Evolutionary conservation across 2,888 invertebrate species (phyloP).

Genomic region (Plagodis dolabraria): DNA sequence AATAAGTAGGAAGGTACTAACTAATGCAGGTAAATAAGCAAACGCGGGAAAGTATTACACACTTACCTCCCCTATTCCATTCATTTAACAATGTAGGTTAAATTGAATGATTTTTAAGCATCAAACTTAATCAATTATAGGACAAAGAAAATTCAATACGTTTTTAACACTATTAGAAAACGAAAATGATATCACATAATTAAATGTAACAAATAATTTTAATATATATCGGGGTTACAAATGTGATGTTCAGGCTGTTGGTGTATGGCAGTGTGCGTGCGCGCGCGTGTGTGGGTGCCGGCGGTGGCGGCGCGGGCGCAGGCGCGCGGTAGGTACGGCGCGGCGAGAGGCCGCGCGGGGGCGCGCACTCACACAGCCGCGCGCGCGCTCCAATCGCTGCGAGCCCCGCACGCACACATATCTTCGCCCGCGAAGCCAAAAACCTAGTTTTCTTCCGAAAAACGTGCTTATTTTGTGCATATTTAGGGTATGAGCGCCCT

Average conservation of each 20-base stretch:
- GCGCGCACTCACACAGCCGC: conserved; percentile 63
- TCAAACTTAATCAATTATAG: conserved; percentile 1
- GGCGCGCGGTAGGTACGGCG: conserved; percentile 49
- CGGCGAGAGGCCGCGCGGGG: conserved; percentile 70
- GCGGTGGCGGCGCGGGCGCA: conserved; percentile 50
- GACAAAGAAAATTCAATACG: conserved; percentile 2
- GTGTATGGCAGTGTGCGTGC: conserved; percentile 32
- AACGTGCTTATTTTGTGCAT: conserved; percentile 67
- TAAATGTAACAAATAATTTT: conserved; percentile 1
- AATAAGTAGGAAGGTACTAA: too few relatives aligned
- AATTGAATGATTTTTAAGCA: too few relatives aligned
- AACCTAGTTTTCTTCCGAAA: conserved; percentile 66
- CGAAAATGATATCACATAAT: too few relatives aligned
- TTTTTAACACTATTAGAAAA: too few relatives aligned
- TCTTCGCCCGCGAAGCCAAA: conserved; percentile 52
- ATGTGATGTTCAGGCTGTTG: conserved; percentile 21
- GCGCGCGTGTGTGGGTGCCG: conserved; percentile 42
- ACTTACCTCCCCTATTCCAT: too few relatives aligned
- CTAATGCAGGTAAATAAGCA: too few relatives aligned
- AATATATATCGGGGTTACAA: conserved; percentile 11
- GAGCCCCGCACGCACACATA: conserved; percentile 62
- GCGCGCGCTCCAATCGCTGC: conserved; percentile 68
- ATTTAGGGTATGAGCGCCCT: conserved; percentile 63
- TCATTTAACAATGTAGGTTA: too few relatives aligned
- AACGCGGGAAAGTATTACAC: too few relatives aligned